Evolutionary conservation across 1,140 invertebrate genomes (phyloP).

Genomic region (Aleiodes sp.): DNA sequence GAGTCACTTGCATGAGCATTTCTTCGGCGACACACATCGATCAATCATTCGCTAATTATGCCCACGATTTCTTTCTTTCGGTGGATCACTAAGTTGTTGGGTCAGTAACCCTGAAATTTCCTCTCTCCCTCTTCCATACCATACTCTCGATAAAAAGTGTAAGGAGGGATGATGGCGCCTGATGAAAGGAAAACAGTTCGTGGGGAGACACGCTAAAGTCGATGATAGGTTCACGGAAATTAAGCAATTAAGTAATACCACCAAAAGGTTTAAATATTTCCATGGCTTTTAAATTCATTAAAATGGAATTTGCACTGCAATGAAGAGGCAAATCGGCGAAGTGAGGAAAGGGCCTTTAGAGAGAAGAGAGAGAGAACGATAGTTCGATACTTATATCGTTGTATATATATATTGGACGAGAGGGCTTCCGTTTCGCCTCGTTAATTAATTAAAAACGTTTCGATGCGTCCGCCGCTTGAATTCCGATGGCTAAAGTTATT

Average conservation of each 20-base stretch:
- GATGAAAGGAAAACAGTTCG: slow-evolving; percentile 34
- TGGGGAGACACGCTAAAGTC: slow-evolving; percentile 41
- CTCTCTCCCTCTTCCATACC: neutral
- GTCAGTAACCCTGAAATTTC: slow-evolving; percentile 23
- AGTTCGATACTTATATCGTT: slow-evolving; percentile 16
- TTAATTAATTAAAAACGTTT: slow-evolving; percentile 24
- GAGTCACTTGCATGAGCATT: slow-evolving; percentile 21
- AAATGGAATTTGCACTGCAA: slow-evolving; percentile 5
- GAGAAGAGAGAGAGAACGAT: neutral
- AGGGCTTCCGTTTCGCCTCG: slow-evolving; percentile 26
- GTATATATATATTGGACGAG: slow-evolving; percentile 6
- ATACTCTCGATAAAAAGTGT: neutral
- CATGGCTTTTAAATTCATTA: slow-evolving; percentile 9
- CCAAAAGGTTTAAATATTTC: slow-evolving; percentile 5
- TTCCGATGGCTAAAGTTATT: slow-evolving; percentile 21
- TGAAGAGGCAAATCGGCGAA: neutral
- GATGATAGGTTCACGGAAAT: slow-evolving; percentile 56
- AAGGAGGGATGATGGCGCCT: slow-evolving; percentile 4
- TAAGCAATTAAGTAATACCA: slow-evolving; percentile 54
- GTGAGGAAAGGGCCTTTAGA: neutral
- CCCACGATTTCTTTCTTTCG: slow-evolving; percentile 60
- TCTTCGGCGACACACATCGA: slow-evolving; percentile 56
- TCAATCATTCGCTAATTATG: slow-evolving; percentile 66
- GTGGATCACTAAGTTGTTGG: slow-evolving; percentile 29
- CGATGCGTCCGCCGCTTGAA: slow-evolving; percentile 11